These are phyloP conservation scores for Heliconius hermathena DNA, from an alignment of 1,140 invertebrate genomes.

Conservation along the genomic window DNA sequence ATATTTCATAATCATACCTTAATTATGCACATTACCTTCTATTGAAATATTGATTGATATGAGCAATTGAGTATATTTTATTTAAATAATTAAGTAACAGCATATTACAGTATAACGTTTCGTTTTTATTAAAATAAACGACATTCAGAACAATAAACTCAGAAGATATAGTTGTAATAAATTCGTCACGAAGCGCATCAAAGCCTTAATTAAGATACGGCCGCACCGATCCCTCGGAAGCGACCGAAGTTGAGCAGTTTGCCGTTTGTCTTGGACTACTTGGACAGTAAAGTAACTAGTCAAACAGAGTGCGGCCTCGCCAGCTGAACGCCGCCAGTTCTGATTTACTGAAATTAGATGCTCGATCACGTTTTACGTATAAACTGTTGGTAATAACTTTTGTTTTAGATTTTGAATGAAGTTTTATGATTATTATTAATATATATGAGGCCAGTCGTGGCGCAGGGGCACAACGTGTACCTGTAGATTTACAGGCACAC, in stretches of 20 bases:
- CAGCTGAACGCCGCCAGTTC: slow-evolving; percentile 16
- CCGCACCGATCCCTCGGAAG: slow-evolving; percentile 15
- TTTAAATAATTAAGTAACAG: no score
- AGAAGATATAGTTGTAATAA: neutral
- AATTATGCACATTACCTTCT: no score
- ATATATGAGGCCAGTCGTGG: no score
- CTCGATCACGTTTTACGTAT: slow-evolving; percentile 6
- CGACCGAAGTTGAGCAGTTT: slow-evolving; percentile 63
- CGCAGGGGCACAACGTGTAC: no score
- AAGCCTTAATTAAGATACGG: slow-evolving; percentile 18
- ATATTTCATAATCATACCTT: no score
- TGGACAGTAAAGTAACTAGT: slow-evolving; percentile 62
- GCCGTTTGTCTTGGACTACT: slow-evolving; percentile 72
- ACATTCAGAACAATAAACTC: neutral
- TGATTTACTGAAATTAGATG: slow-evolving; percentile 23
- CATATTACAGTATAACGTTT: no score
- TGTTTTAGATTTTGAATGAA: neutral
- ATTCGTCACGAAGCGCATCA: slow-evolving; percentile 16
- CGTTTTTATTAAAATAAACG: neutral
- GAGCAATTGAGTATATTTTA: no score
- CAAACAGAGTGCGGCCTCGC: slow-evolving; percentile 53
- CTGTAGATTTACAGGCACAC: no score
- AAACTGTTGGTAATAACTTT: neutral
- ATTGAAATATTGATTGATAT: no score
- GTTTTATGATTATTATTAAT: neutral